phyloP scores from a whole-genome alignment of 2,888 invertebrate genomes.

The Plebejus melissa region DNA sequence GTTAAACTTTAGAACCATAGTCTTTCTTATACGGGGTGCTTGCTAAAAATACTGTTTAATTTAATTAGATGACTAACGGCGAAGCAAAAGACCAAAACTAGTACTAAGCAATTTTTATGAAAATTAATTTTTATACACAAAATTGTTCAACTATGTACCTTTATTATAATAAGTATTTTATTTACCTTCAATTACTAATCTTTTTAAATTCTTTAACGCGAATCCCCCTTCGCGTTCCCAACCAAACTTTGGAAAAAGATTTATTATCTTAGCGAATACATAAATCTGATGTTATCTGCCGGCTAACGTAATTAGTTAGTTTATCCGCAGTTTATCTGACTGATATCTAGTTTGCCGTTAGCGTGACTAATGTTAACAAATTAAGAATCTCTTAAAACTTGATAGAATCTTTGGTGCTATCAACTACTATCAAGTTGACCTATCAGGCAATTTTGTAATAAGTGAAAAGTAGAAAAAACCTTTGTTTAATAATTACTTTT shows the following conservation, averaged over 20 bases:
- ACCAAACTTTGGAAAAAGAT: not conserved
- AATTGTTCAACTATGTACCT: too few species aligned
- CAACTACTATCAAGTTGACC: not conserved
- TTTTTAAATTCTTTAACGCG: not conserved
- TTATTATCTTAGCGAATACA: conserved; percentile 17
- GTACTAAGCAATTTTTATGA: too few species aligned
- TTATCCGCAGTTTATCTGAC: conserved; percentile 12
- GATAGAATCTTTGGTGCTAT: not conserved
- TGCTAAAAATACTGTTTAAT: too few species aligned
- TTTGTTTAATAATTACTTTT: not conserved
- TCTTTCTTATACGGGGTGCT: too few species aligned
- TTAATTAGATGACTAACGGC: too few species aligned
- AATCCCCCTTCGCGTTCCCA: not conserved
- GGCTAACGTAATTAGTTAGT: conserved; percentile 20
- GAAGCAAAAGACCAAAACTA: too few species aligned
- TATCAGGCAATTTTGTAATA: not conserved
- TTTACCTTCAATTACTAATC: not conserved
- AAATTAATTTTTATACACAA: too few species aligned
- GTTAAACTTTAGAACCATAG: too few species aligned
- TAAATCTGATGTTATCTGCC: conserved; percentile 24
- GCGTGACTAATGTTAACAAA: conserved; percentile 19
- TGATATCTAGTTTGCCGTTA: not conserved
- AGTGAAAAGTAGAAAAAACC: not conserved
- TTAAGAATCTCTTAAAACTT: not conserved
- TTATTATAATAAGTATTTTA: not conserved